Base-by-base conservation (phyloP, 2,888 invertebrate genomes). In the Aleiodes alternator region DNA sequence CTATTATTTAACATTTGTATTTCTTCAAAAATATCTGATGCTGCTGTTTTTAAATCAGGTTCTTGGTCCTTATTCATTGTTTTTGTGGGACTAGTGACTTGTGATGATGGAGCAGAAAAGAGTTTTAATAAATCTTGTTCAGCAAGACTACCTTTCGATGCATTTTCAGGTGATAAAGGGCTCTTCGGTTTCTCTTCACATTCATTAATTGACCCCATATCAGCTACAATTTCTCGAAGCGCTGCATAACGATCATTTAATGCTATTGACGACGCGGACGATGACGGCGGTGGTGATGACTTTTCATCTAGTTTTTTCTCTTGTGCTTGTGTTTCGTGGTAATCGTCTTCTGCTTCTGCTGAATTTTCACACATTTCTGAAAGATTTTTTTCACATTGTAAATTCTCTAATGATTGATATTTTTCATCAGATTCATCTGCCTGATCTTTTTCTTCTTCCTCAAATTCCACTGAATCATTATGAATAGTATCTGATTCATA, bases 231-330 rank as follows among this genome's bases (percentile, higher is more conserved):
- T 85, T 96, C 96, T 0, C 96, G 91, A 69, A 96, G 88, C 0
- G 96, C 96, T 0, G 96, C 96, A 86, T 96, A 96, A 83, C 94
- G 93, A 88, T 96, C 96, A 80, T 91, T 92, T n/a, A 91, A 90
- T 72, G 90, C 90, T 0, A 91, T 90, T 23, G 90, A 88, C 23
- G 23, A 23, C 23, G 23, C 23, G 23, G 23, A 23, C 23, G 23
- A 23, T 2, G 23, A 23, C 23, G 23, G 23, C 23, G 23, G 23
- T 23, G 23, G 23, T 11, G 90, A 90, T 81, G 89, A 90, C 75
- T 92, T 92, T 4, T 83, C 87, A 79, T 91, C 92, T 0, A 83
- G 77, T 34, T 91, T 91, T 76, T 75, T 79, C 29, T 68, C 79
- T n/a, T 76, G 79, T 14, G 75, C 81, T 23, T 23, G 23, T 23